Conservation (phyloP, 2,888 invertebrate species). For the Scaptomyza reducta region DNA sequence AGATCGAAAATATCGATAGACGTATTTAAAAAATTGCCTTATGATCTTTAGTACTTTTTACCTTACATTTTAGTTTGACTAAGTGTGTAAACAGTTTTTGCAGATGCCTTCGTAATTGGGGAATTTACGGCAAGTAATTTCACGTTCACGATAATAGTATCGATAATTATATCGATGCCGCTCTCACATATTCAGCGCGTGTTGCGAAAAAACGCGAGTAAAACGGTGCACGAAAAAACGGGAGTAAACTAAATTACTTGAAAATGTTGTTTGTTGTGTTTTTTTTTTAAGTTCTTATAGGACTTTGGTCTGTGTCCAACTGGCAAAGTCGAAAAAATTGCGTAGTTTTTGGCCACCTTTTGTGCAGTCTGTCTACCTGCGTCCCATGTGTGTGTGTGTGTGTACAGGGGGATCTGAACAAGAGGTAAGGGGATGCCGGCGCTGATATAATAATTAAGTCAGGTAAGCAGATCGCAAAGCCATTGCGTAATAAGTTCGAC, state of each 20-base stretch:
- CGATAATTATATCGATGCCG: constrained; percentile 9
- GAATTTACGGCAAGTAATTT: neutral
- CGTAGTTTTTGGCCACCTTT: constrained; percentile 59
- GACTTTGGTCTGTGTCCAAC: constrained; percentile 46
- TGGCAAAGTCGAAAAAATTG: constrained; percentile 56
- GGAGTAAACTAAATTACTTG: neutral
- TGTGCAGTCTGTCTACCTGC: constrained; percentile 55
- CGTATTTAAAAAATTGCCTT: neutral
- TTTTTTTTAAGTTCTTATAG: constrained; percentile 50
- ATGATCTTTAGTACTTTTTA: neutral
- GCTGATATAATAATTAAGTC: constrained; percentile 79
- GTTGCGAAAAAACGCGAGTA: constrained; percentile 5
- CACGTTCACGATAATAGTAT: constrained; percentile 6
- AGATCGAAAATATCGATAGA: constrained; percentile 2
- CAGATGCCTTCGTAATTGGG: neutral
- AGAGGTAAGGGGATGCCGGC: constrained; percentile 21
- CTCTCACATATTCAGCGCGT: constrained; percentile 10
- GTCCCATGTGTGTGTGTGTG: neutral
- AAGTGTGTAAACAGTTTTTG: neutral
- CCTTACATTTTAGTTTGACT: neutral
- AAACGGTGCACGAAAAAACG: constrained; percentile 6
- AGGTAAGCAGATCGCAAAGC: constrained; percentile 73
- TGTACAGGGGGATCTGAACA: neutral
- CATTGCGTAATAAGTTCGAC: constrained; percentile 73
- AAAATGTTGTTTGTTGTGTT: neutral